Percentiles rank a stretch among this genome's conserved stretches.
phyloP scores from a whole-genome alignment of 2,113 vertebrate species.

The Rhagologus leucostigma region DNA sequence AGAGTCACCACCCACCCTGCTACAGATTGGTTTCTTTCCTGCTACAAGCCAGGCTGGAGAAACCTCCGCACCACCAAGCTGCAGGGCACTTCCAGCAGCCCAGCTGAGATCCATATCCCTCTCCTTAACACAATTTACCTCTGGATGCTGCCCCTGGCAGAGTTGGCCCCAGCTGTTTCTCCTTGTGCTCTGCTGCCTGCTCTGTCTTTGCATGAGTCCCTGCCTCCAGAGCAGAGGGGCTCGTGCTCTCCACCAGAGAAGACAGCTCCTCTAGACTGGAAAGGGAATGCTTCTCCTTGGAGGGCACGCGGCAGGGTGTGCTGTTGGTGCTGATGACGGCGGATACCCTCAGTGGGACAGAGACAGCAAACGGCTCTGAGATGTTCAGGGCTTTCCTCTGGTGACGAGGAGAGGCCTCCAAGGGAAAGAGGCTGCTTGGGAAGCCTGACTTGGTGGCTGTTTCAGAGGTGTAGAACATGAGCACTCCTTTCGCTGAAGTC shows the following conservation, averaged over 20 bases:
- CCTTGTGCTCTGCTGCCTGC: constrained; percentile 18
- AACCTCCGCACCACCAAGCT: background rate
- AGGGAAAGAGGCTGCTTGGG: constrained; percentile 86
- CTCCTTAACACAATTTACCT: background rate
- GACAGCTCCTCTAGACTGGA: constrained; percentile 76
- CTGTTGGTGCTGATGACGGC: constrained; percentile 96
- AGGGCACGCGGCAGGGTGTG: constrained; percentile 83
- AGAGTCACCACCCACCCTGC: background rate
- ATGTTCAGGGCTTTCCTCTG: constrained; percentile 94
- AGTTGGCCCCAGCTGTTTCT: constrained; percentile 25
- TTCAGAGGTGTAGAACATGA: constrained; percentile 89
- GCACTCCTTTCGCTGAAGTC: constrained; percentile 84
- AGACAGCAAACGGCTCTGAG: constrained; percentile 93
- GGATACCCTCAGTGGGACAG: constrained; percentile 88
- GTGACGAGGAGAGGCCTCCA: constrained; percentile 90
- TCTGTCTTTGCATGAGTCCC: background rate
- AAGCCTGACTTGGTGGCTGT: constrained; percentile 76
- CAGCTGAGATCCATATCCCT: accelerated
- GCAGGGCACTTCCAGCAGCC: background rate
- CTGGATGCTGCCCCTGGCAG: background rate
- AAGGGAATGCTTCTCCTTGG: constrained; percentile 79
- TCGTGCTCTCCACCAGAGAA: constrained; percentile 49
- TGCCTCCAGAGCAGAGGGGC: background rate
- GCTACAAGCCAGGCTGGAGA: background rate
- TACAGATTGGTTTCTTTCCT: background rate